phyloP scores from a whole-genome alignment of 2,797 vertebrate genomes.

The Sylvia borin region DNA sequence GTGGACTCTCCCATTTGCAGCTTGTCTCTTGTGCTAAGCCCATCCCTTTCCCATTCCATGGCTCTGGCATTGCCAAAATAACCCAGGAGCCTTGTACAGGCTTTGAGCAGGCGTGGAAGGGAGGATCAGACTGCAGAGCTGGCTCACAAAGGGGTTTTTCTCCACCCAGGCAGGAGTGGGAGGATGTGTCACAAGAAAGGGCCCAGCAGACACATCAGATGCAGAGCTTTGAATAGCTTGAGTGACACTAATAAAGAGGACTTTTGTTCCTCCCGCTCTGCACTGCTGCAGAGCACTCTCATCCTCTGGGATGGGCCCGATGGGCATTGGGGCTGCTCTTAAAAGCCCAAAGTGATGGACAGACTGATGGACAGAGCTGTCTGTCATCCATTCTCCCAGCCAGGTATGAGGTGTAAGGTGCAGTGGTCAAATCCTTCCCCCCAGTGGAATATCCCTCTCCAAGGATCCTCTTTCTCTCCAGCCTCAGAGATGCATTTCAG shows the following conservation, averaged over 20 bases:
- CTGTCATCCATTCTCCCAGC: background rate
- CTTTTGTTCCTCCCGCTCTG: background rate
- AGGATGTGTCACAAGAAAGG: background rate
- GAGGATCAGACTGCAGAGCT: background rate
- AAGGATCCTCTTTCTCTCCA: background rate
- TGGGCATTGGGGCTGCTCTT: background rate
- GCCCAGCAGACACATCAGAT: background rate
- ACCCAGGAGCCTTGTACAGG: background rate
- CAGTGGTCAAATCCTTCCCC: background rate
- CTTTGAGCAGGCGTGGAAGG: background rate
- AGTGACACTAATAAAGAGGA: background rate
- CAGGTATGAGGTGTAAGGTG: background rate
- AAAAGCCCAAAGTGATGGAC: background rate
- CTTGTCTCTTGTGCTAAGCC: accelerated
- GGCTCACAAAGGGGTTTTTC: background rate
- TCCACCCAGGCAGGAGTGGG: background rate
- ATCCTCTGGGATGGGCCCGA: background rate
- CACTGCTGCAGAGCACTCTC: background rate
- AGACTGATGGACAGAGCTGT: background rate
- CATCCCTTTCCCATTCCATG: background rate
- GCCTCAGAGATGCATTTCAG: background rate
- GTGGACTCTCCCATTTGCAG: background rate
- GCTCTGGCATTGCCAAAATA: accelerated
- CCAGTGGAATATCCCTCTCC: background rate
- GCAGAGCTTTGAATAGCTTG: background rate